A percentile compares a stretch with the other conserved stretches of the same genome.
These are phyloP conservation scores for Tupiocoris notatus DNA, from an alignment of 2,888 invertebrate genomes.

Conservation along the genomic window DNA sequence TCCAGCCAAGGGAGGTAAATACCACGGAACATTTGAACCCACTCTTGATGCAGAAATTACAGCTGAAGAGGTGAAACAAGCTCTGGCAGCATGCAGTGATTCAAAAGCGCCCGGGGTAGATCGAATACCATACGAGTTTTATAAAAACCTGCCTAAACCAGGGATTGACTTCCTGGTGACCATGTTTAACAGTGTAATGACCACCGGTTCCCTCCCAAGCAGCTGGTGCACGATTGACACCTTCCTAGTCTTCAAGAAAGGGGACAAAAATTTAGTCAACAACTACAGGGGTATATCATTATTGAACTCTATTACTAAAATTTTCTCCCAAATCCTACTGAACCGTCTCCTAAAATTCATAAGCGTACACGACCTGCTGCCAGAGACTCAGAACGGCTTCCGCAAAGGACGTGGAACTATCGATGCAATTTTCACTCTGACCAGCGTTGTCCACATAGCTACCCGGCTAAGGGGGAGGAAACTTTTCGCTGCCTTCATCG, in stretches of 20 bases:
- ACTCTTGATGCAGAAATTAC: background rate
- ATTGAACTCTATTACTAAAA: conserved; percentile 10
- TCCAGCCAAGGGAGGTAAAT: background rate
- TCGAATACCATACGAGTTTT: conserved; percentile 1
- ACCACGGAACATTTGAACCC: background rate
- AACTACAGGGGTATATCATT: conserved; percentile 30
- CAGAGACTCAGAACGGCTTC: conserved; percentile 21
- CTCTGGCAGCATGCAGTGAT: background rate
- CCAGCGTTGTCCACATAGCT: background rate
- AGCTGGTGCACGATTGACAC: background rate
- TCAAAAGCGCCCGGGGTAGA: conserved; percentile 4
- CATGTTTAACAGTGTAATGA: conserved; percentile 3
- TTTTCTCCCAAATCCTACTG: conserved; percentile 18
- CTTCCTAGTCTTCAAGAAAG: conserved; percentile 31
- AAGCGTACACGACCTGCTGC: background rate
- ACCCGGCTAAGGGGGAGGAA: conserved; percentile 1
- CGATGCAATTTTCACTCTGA: conserved; percentile 3
- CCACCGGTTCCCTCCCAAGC: background rate
- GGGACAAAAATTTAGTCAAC: background rate
- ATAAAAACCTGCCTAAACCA: background rate
- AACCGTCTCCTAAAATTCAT: conserved; percentile 4
- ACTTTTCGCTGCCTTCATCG: conserved; percentile 10
- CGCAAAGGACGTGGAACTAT: conserved; percentile 6
- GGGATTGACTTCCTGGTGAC: background rate
- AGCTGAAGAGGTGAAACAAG: background rate